Conservation (phyloP, 2,888 invertebrate genomes). For the Sarcophaga caerulescens region DNA sequence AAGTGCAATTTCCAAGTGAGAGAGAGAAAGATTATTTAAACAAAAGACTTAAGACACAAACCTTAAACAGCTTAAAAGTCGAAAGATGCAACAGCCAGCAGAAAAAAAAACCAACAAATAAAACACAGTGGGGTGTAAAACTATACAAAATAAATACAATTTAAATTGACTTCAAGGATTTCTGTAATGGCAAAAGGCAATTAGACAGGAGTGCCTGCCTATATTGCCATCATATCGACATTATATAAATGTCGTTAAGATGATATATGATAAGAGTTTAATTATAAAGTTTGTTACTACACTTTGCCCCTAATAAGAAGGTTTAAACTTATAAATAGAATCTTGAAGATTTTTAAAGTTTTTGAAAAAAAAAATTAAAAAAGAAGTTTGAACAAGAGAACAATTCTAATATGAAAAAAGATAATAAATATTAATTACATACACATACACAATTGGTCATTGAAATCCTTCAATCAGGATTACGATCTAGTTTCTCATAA, state of each 20-base stretch:
- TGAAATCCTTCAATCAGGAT: too few relatives aligned
- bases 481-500: too few relatives aligned
- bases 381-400: not conserved
- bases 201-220: not conserved
- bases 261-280: not conserved
- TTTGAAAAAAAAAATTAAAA: not conserved
- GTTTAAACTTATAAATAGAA: not conserved
- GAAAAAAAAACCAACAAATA: conserved; percentile 4
- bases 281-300: not conserved
- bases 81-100: not conserved
- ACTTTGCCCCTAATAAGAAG: not conserved
- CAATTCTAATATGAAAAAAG: too few relatives aligned
- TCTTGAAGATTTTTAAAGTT: too few relatives aligned
- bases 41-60: conserved; percentile 60
- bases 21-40: not conserved
- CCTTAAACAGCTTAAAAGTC: conserved; percentile 19
- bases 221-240: not conserved
- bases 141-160: not conserved
- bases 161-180: not conserved
- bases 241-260: not conserved
- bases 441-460: too few relatives aligned
- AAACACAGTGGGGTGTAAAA: conserved; percentile 33
- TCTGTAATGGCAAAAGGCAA: not conserved
- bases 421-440: too few relatives aligned
- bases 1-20: conserved; percentile 39